Percentiles rank a stretch among this genome's conserved stretches.
Conservation (phyloP, 2,797 vertebrate species). For the Liasis olivaceus region DNA sequence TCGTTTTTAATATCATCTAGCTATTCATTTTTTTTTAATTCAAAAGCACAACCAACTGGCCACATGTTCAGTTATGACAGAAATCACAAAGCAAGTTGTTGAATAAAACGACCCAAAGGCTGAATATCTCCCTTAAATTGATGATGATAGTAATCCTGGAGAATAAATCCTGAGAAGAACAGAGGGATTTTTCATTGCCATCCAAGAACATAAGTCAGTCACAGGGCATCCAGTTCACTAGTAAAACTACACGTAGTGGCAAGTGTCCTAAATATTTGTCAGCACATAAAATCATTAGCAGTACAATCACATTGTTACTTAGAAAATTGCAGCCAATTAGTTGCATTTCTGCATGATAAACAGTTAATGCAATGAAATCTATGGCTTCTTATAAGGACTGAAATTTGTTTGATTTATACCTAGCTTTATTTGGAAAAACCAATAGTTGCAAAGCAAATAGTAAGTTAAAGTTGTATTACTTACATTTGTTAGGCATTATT, state of each 20-base stretch:
- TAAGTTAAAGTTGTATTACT: not conserved
- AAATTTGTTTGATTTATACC: not conserved
- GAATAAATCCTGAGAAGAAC: not conserved
- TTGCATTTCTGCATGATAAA: not conserved
- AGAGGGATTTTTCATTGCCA: not conserved
- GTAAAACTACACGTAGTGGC: not conserved
- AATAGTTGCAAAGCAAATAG: not conserved
- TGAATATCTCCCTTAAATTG: not conserved
- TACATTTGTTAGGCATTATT: not conserved
- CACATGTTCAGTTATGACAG: not conserved
- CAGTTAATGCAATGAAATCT: not conserved
- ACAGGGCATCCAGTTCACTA: not conserved
- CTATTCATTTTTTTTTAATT: not conserved
- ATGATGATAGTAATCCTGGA: not conserved
- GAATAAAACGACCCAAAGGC: not conserved
- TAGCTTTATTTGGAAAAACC: not conserved
- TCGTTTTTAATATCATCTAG: not conserved
- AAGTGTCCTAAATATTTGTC: not conserved
- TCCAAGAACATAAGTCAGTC: not conserved
- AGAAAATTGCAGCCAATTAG: not conserved
- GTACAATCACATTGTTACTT: slow-evolving; percentile 4
- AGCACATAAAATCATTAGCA: not conserved
- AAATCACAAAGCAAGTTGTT: not conserved
- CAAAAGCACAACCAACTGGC: not conserved
- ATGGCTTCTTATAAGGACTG: not conserved